Percentiles rank a stretch among this genome's conserved stretches.
Conservation (phyloP, 2,113 vertebrate species). For the Gopherus flavomarginatus region DNA sequence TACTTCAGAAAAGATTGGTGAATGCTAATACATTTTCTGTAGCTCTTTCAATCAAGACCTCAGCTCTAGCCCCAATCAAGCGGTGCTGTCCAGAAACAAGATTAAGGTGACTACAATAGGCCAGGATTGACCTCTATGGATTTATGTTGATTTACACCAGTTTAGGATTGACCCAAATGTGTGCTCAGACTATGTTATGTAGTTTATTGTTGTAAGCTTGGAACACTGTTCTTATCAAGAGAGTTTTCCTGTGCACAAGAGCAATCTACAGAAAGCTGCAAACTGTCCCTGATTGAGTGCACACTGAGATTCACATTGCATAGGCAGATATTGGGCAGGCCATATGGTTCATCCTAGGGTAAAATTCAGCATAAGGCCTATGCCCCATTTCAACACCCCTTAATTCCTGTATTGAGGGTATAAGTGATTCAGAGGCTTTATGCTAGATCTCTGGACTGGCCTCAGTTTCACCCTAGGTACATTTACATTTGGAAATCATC, state of each 20-base stretch:
- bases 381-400: not conserved
- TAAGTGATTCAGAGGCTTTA: fast-evolving
- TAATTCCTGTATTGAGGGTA: fast-evolving
- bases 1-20: not conserved
- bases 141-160: conserved; percentile 17
- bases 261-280: not conserved
- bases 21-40: not conserved
- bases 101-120: conserved; percentile 25
- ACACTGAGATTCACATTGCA: not conserved
- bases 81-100: not conserved
- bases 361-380: not conserved
- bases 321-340: too few species aligned
- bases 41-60: not conserved
- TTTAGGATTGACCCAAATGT: not conserved
- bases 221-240: not conserved
- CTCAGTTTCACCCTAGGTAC: not conserved
- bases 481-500: fast-evolving
- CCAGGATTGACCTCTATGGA: conserved; percentile 47
- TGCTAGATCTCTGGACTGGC: fast-evolving
- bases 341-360: fast-evolving
- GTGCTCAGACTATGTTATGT: fast-evolving
- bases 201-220: conserved; percentile 6
- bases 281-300: not conserved
- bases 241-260: fast-evolving
- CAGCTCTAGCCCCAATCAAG: not conserved